Base-by-base conservation (phyloP, 2,113 vertebrate genomes). In the Camelus bactrianus region DNA sequence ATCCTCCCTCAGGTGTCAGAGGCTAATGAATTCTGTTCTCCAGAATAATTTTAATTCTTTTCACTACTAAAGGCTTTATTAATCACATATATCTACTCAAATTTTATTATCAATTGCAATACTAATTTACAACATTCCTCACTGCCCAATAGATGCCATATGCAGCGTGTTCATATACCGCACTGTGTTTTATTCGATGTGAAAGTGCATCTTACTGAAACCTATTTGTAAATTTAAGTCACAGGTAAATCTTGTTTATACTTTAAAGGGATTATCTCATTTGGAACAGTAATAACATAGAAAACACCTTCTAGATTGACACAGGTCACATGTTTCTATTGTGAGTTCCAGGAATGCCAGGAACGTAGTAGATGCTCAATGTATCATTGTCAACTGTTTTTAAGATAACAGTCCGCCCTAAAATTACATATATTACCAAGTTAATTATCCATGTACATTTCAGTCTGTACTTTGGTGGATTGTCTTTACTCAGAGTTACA, bases 1-100 rank as follows among this genome's bases (percentile, higher is more conserved):
- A 46, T 48, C 50, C 10, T 86, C 9, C 12, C 4, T 62, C 0
- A 75, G 70, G 83, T 79, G 26, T 94, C 6, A 24, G 48, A 89
- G 11, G 46, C 9, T 89, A 94, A 72, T 81, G 19, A 72, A 26
- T 79, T 86, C 24, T 50, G 14, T 95, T 88, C 38, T 56, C 20
- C 32, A 52, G 30, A 73, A 72, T 85, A 64, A 81, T 84, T 95
- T 88, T 69, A 84, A 75, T 69, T 77, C 38, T 91, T 62, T 10
- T 94, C 84, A 95, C 38, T 94, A 60, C 64, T 48, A 72, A 91
- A 82, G 7, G 11, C 5, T 60, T 58, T 81, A 50, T 79, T 79
- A 67, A 80, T 93, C 35, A 75, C 38, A 35, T 83, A 50, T 95
- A 38, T 38, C 35, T 79, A 75, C 30, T 92, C 94, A 58, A 50